Conservation (phyloP, 2,797 vertebrate species). For the Rhinella marina region DNA sequence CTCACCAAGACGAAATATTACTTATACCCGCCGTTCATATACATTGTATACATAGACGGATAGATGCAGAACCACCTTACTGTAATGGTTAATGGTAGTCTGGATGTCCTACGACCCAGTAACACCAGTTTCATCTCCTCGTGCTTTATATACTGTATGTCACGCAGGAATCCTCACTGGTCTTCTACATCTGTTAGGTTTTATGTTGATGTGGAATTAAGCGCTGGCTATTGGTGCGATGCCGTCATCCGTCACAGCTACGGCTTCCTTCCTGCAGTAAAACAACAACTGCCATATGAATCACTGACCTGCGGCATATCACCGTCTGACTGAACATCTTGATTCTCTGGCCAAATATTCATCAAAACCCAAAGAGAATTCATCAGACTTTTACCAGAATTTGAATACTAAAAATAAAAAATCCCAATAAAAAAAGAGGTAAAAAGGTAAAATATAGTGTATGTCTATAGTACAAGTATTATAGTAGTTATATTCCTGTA, state of each 20-base stretch:
- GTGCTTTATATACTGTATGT: not conserved
- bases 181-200: slow-evolving; percentile 29
- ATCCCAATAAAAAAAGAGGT: too few relatives aligned
- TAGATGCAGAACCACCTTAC: not conserved
- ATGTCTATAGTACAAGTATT: not conserved
- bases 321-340: slow-evolving; percentile 2
- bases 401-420: not conserved
- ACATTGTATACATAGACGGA: not conserved
- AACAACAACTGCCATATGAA: slow-evolving; percentile 1
- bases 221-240: not conserved
- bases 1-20: too few relatives aligned
- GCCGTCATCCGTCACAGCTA: not conserved
- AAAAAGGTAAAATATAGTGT: not conserved
- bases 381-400: not conserved
- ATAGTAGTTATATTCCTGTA: not conserved
- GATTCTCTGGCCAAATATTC: not conserved
- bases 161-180: not conserved
- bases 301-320: slow-evolving; percentile 41
- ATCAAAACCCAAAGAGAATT: slow-evolving; percentile 16
- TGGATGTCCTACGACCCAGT: not conserved
- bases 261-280: not conserved
- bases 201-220: slow-evolving; percentile 4
- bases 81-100: not conserved
- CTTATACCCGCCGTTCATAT: not conserved
- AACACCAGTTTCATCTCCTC: not conserved